Evolutionary conservation across 2,797 vertebrate genomes (phyloP), one percentile per base, ranked within the genome.

Genomic region (Brotula barbata): DNA sequence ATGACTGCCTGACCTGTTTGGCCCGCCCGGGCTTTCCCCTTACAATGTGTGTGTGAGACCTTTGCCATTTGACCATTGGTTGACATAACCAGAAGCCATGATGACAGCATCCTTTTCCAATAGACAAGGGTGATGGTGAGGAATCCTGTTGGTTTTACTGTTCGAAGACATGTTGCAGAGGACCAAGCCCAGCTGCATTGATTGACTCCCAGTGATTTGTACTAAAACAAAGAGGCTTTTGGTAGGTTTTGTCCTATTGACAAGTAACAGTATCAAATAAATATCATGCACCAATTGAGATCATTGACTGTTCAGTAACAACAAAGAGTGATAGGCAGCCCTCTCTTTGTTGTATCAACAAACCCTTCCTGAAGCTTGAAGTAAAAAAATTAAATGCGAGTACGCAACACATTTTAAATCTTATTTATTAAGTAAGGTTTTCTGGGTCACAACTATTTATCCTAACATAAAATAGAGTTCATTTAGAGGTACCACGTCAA

Each of bases 91-190:
- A 92, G 94, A 95, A 96, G 94, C 95, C 94, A 95, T 94, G 95
- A 96, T 92, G 95, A 96, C 94, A 93, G 93, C 94, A 94, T 92
- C 94, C 94, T 95, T 94, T 95, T 96, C 95, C 94, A 95, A 95
- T 96, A 96, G 94, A 94, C 94, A 94, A 95, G 95, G 95, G 94
- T 95, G 94, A 96, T 96, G 94, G 94, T 95, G 94, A 95, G 94
- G 94, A 96, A 94, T 93, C 92, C 92, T 90, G 93, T 85, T 86
- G 81, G 84, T 88, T 39, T 39, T 88, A 84, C 85, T 88, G 82
- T 88, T 85, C 72, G 78, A 82, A 80, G 64, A 86, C 83, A 83
- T 85, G 78, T 86, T 71, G 80, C 83, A 79, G 67, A 78, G 82
- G 79, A 85, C 84, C 77, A 59, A 78, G 64, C 75, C 77, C 46